A percentile compares a stretch with the other conserved stretches of the same genome.
Evolutionary conservation across 2,888 invertebrate species (phyloP).

Genomic region (Orchesella flavescens): DNA sequence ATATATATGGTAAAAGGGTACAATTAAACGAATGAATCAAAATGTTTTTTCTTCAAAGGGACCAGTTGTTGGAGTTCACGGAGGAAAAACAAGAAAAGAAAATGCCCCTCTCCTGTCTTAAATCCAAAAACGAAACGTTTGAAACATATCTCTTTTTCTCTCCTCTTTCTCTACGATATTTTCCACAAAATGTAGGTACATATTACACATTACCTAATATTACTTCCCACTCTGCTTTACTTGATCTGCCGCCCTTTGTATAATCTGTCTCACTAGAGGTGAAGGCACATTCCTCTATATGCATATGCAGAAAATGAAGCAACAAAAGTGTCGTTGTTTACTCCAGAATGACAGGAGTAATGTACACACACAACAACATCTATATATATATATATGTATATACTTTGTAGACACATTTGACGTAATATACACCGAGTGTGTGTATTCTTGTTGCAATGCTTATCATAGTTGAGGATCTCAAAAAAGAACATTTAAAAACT

Average conservation of each 20-base stretch:
- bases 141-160: slow-evolving; percentile 2
- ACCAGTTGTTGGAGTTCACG: slow-evolving; percentile 36
- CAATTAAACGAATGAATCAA: slow-evolving; percentile 42
- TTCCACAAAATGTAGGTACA: background rate
- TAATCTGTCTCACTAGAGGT: background rate
- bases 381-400: background rate
- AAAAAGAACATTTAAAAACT: slow-evolving; percentile 26
- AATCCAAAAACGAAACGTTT: background rate
- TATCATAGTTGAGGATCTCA: background rate
- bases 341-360: background rate
- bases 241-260: background rate
- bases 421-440: background rate
- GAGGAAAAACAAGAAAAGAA: slow-evolving; percentile 12
- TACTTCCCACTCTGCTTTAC: background rate
- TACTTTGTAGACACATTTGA: background rate
- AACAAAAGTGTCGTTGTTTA: slow-evolving; percentile 17
- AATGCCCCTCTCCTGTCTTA: slow-evolving; percentile 13
- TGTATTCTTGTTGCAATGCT: background rate
- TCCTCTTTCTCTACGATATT: background rate
- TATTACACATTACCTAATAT: background rate
- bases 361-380: too few relatives aligned
- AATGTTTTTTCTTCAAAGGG: slow-evolving; percentile 24
- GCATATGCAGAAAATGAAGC: slow-evolving; percentile 3
- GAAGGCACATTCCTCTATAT: background rate
- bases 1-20: background rate